A percentile compares a stretch with the other conserved stretches of the same genome.
Conservation (phyloP, 1,140 invertebrate genomes). For the Caenorhabditis latens region DNA sequence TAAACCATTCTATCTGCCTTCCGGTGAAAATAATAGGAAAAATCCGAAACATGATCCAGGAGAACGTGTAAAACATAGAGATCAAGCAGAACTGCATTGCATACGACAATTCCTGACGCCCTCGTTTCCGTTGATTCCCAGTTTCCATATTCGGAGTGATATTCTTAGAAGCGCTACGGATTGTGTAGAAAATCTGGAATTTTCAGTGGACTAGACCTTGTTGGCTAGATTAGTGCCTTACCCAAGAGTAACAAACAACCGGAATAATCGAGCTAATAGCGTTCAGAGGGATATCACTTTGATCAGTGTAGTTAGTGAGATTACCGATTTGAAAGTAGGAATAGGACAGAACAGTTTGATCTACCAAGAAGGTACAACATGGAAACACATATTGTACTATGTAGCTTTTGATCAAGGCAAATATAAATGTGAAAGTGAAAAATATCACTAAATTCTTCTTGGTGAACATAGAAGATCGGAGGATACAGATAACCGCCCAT, state of each 20-base stretch:
- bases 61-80: slow-evolving; percentile 45
- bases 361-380: slow-evolving; percentile 13
- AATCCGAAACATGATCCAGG: slow-evolving; percentile 40
- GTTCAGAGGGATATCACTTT: slow-evolving; percentile 42
- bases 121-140: neutral
- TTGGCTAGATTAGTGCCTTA: neutral
- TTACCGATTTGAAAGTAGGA: slow-evolving; percentile 3
- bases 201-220: neutral
- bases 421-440: slow-evolving; percentile 2
- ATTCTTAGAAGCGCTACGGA: neutral
- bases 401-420: neutral
- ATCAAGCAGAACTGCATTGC: slow-evolving; percentile 53
- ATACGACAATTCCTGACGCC: slow-evolving; percentile 21
- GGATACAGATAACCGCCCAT: slow-evolving; percentile 31
- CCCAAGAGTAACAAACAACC: slow-evolving; percentile 33
- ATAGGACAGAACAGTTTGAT: slow-evolving; percentile 12
- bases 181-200: slow-evolving; percentile 1
- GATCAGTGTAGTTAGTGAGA: slow-evolving; percentile 41
- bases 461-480: slow-evolving; percentile 53
- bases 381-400: slow-evolving; percentile 45
- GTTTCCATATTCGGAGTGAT: neutral
- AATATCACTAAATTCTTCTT: neutral
- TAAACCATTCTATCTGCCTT: slow-evolving; percentile 8
- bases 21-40: neutral
- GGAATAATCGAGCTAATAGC: slow-evolving; percentile 12